A percentile compares a stretch with the other conserved stretches of the same genome.
These are phyloP conservation scores for Halotydeus destructor DNA, from an alignment of 1,140 invertebrate genomes.

Conservation along the genomic window DNA sequence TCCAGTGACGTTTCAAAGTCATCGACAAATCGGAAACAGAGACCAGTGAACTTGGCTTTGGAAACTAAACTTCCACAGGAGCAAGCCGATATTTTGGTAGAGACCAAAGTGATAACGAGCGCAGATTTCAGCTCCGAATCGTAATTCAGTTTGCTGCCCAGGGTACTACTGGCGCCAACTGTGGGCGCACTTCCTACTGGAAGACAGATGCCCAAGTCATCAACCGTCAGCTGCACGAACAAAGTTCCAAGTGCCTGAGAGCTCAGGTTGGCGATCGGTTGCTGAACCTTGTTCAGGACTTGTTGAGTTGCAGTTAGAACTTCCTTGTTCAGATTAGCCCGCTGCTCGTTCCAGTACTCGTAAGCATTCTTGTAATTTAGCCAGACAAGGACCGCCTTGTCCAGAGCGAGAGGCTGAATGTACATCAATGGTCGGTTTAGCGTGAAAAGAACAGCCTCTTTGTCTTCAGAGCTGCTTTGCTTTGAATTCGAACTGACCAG, in stretches of 20 bases:
- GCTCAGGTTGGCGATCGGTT: conserved; percentile 17
- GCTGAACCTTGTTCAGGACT: conserved; percentile 40
- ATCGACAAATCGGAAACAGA: conserved; percentile 80
- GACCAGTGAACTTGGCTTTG: conserved; percentile 38
- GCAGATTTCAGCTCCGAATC: conserved; percentile 65
- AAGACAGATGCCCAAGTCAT: conserved; percentile 88
- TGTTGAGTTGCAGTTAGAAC: conserved; percentile 52
- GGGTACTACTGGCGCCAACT: background rate
- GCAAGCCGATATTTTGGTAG: conserved; percentile 74
- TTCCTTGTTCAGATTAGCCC: conserved; percentile 54
- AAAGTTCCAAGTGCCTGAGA: conserved; percentile 50
- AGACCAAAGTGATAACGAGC: conserved; percentile 79
- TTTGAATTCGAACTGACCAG: conserved; percentile 33
- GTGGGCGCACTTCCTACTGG: conserved; percentile 30
- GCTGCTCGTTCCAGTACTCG: conserved; percentile 93
- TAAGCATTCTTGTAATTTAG: conserved; percentile 96
- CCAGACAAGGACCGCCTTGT: conserved; percentile 91
- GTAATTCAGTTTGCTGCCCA: conserved; percentile 14
- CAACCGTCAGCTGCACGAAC: conserved; percentile 79
- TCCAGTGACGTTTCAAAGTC: conserved; percentile 88
- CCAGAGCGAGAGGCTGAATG: conserved; percentile 82
- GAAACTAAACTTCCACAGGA: conserved; percentile 56
- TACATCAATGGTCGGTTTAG: conserved; percentile 76
- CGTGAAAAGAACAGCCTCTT: conserved; percentile 79
- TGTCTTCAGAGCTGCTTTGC: conserved; percentile 37